Conservation (phyloP, 2,797 vertebrate genomes). For the Carcharodon carcharias region DNA sequence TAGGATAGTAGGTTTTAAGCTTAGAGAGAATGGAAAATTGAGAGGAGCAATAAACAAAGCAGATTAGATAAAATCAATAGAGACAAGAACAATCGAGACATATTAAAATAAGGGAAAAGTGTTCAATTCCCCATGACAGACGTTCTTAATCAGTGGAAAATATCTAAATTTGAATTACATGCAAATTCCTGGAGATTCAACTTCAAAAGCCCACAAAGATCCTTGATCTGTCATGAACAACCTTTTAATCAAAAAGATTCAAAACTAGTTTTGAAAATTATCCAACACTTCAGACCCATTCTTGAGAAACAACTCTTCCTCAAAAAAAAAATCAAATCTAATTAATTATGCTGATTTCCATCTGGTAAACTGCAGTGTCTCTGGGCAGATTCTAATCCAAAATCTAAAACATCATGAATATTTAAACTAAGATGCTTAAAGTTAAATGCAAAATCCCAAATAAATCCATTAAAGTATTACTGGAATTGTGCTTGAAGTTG, state of each 20-base stretch:
- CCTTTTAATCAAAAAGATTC: slow-evolving; percentile 10
- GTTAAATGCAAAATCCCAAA: not conserved
- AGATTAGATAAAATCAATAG: not conserved
- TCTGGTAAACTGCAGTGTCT: not conserved
- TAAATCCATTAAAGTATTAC: not conserved
- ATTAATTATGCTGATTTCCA: slow-evolving; percentile 23
- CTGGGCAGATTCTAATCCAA: not conserved
- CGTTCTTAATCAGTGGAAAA: not conserved
- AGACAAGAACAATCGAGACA: not conserved
- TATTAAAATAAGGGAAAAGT: not conserved
- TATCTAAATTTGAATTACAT: slow-evolving; percentile 1
- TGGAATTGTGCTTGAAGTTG: not conserved
- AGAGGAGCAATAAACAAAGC: not conserved
- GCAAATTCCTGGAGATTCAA: not conserved
- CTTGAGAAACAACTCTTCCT: not conserved
- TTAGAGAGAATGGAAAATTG: not conserved
- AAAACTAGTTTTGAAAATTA: not conserved
- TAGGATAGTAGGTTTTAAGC: not conserved
- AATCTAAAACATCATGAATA: not conserved
- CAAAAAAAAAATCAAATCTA: not conserved
- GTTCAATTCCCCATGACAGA: not conserved
- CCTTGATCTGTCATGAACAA: slow-evolving; percentile 7
- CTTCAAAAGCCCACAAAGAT: not conserved
- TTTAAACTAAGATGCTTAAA: not conserved
- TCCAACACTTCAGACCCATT: not conserved